Evolutionary conservation across 2,797 vertebrate genomes (phyloP).

Genomic region (Mycteria americana): DNA sequence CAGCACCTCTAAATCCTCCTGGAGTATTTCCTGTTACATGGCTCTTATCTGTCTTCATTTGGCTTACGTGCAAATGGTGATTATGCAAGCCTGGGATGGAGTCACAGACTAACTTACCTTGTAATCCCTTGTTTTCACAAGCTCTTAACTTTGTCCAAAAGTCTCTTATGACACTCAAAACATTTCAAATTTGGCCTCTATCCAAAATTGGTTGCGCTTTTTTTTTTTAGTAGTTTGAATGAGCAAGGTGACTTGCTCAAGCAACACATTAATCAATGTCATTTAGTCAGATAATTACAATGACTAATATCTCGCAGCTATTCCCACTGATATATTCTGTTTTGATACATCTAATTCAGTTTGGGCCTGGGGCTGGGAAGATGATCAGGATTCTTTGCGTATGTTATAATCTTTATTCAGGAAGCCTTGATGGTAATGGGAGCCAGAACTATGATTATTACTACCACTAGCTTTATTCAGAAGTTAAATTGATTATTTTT

Average conservation of each 20-base stretch:
- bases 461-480: background rate
- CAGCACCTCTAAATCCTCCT: background rate
- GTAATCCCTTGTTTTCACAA: slow-evolving; percentile 16
- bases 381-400: background rate
- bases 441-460: background rate
- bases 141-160: background rate
- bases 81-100: background rate
- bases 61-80: background rate
- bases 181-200: background rate
- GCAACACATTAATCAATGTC: background rate
- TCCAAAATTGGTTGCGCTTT: background rate
- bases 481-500: background rate
- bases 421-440: background rate
- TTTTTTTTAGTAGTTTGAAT: background rate
- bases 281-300: slow-evolving; percentile 2
- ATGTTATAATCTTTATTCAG: background rate
- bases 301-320: background rate
- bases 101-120: background rate
- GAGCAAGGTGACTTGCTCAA: background rate
- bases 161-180: background rate
- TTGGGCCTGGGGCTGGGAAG: background rate
- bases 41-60: background rate
- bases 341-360: background rate
- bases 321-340: background rate
- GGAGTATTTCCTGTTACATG: background rate